A percentile compares a stretch with the other conserved stretches of the same genome.
Conservation (phyloP, 1,140 invertebrate genomes). For the Temnothorax longispinosus region DNA sequence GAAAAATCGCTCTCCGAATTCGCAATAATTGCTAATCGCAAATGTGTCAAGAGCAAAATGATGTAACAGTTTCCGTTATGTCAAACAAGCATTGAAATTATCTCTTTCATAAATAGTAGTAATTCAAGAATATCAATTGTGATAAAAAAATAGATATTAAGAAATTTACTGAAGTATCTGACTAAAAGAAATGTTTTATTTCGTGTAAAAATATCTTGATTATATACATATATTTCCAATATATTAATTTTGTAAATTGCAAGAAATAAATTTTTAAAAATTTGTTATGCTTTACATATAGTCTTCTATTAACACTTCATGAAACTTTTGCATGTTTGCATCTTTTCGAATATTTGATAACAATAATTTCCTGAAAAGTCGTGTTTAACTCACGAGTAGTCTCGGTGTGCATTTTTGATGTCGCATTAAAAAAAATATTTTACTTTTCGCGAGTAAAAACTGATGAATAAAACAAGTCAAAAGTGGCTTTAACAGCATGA, state of each 20-base stretch:
- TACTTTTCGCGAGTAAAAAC: not conserved
- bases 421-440: constrained; percentile 8
- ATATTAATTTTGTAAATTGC: not conserved
- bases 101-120: not conserved
- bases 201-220: not conserved
- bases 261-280: not conserved
- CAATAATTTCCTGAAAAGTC: not conserved
- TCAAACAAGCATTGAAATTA: not conserved
- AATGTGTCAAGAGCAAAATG: not conserved
- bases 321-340: not conserved
- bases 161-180: not conserved
- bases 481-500: not conserved
- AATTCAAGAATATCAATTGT: not conserved
- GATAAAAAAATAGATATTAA: not conserved
- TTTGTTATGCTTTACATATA: not conserved
- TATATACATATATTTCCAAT: not conserved
- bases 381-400: not conserved
- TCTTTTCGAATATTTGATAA: not conserved
- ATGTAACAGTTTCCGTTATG: not conserved
- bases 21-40: constrained; percentile 18
- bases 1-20: not conserved
- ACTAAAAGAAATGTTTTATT: not conserved
- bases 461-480: not conserved
- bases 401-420: not conserved
- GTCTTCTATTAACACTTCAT: not conserved